phyloP scores from a whole-genome alignment of 2,113 vertebrate species.

The Nanger granti region DNA sequence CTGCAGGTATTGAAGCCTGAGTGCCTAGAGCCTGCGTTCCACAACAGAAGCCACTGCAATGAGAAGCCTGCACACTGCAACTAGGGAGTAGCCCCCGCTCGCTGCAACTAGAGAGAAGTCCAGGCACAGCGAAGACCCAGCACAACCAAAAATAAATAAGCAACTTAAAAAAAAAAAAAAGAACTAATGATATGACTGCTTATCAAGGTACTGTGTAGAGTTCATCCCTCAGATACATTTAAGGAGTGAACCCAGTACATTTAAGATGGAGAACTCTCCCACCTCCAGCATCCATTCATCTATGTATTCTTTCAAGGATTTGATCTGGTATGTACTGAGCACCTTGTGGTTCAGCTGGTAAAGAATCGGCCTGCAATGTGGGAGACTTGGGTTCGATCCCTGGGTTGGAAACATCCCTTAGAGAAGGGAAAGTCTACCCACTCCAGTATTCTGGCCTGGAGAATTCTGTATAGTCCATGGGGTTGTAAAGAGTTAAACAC shows the following conservation, averaged over 20 bases:
- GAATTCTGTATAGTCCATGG: not conserved
- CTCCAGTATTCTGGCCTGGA: not conserved
- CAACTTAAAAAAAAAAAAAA: not conserved
- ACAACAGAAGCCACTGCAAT: not conserved
- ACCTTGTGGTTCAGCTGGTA: not conserved
- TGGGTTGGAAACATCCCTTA: not conserved
- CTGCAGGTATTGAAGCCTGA: not conserved
- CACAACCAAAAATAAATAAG: not conserved
- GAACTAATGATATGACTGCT: not conserved
- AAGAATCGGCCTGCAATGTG: not conserved
- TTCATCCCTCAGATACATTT: not conserved
- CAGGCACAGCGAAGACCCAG: accelerated
- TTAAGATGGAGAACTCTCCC: not conserved
- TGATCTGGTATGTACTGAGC: not conserved
- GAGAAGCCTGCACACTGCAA: not conserved
- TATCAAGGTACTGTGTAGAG: not conserved
- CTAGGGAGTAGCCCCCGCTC: not conserved
- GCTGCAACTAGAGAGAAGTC: not conserved
- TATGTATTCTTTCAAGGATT: not conserved
- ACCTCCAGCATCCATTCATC: not conserved
- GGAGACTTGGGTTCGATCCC: not conserved
- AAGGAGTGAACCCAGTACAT: not conserved
- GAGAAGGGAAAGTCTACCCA: not conserved
- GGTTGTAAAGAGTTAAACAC: not conserved
- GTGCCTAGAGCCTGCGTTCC: not conserved